A percentile compares a stretch with the other conserved stretches of the same genome.
Conservation (phyloP, 2,797 vertebrate genomes). For the Linurgus olivaceus region DNA sequence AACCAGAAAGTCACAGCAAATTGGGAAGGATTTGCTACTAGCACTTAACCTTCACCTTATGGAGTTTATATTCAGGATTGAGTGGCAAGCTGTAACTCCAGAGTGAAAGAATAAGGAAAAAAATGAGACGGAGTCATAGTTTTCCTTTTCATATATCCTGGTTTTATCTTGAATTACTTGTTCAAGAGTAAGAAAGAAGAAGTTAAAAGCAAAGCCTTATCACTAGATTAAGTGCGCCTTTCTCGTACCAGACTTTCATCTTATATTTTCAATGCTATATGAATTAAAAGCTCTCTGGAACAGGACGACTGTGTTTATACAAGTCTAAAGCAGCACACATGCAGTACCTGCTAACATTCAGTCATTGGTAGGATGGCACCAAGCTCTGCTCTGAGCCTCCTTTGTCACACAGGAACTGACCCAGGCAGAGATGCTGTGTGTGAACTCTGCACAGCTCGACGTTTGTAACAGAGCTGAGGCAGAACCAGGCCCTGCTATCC, state of each 20-base stretch:
- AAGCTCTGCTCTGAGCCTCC: not conserved
- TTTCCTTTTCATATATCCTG: not conserved
- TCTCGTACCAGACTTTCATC: not conserved
- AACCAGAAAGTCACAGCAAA: not conserved
- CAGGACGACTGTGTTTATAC: not conserved
- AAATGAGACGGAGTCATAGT: not conserved
- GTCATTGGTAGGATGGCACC: not conserved
- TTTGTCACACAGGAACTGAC: not conserved
- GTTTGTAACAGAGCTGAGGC: not conserved
- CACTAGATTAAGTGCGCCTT: not conserved
- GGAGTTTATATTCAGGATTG: slow-evolving; percentile 1
- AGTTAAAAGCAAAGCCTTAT: not conserved
- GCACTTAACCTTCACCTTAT: slow-evolving; percentile 13
- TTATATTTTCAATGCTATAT: not conserved
- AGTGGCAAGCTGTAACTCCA: not conserved
- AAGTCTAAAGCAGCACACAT: not conserved
- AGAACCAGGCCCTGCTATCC: not conserved
- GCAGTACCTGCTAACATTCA: not conserved
- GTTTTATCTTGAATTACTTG: not conserved
- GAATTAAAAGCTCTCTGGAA: not conserved
- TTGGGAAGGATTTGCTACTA: not conserved
- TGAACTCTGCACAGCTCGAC: not conserved
- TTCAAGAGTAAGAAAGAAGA: not conserved
- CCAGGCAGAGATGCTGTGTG: not conserved
- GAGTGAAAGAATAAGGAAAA: not conserved